Evolutionary conservation across 2,797 vertebrate genomes (phyloP), one percentile per base, ranked within the genome.

Genomic region (Hippoglossus hippoglossus): DNA sequence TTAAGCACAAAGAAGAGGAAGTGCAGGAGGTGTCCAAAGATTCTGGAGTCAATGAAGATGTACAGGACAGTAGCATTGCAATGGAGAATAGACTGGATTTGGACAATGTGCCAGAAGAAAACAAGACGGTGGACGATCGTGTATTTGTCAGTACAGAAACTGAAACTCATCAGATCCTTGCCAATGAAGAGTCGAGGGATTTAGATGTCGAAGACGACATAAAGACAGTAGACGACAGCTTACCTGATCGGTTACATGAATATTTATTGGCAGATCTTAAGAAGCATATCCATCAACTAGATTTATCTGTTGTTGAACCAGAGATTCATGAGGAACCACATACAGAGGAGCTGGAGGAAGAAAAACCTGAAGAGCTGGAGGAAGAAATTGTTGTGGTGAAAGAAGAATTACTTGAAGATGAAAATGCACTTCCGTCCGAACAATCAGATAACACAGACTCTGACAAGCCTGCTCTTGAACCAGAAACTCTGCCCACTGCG

Each of bases 371-470:
- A 56, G 75, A 67, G 10, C 84, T 81, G 12, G 89, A 90, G 0
- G 58, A 87, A 0, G 69, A 61, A 7, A 61, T 67, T 1, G 36
- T 39, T 4, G 71, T 81, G 6, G 71, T 75, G 66, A 71, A 76
- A 2, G 94, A 95, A 60, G 93, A 94, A 65, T 87, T 98, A 1
- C 91, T 99, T 62, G 97, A 98, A 87, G 98, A 99, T 87, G 98
- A 99, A 92, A 99, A 99, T 56, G 97, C 97, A 56, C 49, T 87
- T 19, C 86, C 44, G 19, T 60, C 47, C n/a, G 71, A 81, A 18
- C 66, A 87, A 21, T 66, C 74, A 1, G 70, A 81, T 1, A 54
- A 50, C 9, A 39, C 71, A 19, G 39, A 76, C 21, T 13, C 47
- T 8, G 60, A 80, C 4, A 18, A 77, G 21, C 53, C 66, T 2